Conservation (phyloP, 2,113 vertebrate genomes). For the Dinomys branickii region DNA sequence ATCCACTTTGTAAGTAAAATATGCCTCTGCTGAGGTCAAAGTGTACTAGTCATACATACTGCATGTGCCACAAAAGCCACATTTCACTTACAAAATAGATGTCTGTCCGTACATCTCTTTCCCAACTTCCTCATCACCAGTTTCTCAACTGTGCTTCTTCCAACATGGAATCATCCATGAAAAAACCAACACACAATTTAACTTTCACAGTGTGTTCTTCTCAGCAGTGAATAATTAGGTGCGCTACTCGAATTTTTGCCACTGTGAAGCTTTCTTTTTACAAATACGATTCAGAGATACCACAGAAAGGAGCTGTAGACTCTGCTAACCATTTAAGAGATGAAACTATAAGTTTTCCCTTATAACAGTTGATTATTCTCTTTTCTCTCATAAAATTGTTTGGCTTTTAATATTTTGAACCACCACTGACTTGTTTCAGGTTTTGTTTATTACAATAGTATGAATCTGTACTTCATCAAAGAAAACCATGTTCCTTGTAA, state of each 20-base stretch:
- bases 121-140: background rate
- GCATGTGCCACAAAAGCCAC: background rate
- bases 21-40: background rate
- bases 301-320: too few relatives aligned
- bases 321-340: background rate
- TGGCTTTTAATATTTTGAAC: background rate
- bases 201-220: background rate
- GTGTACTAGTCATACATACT: background rate
- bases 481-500: background rate
- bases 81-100: background rate
- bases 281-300: background rate
- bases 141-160: background rate
- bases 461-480: background rate
- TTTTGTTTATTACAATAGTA: background rate
- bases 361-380: background rate
- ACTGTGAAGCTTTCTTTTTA: background rate
- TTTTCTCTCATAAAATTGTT: background rate
- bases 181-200: background rate
- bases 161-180: background rate
- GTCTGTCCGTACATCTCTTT: background rate
- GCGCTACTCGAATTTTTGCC: background rate
- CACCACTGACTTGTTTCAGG: background rate
- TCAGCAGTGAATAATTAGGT: background rate
- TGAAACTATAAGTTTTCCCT: background rate
- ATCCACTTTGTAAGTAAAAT: background rate